phyloP scores from a whole-genome alignment of 1,140 invertebrate species.

The Conus ventricosus region DNA sequence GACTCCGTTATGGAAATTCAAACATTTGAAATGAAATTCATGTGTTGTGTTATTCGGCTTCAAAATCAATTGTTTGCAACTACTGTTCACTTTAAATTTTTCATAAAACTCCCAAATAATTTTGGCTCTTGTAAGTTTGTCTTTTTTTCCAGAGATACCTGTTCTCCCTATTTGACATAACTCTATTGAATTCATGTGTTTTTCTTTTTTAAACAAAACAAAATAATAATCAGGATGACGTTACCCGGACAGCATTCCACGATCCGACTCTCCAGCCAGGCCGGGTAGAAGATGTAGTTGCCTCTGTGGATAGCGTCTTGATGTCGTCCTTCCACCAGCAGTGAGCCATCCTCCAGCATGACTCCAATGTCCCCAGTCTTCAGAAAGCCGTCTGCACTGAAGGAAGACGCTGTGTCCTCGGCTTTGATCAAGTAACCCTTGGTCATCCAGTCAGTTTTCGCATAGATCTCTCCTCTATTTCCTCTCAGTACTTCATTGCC shows the following conservation, averaged over 20 bases:
- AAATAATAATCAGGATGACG: too few relatives aligned
- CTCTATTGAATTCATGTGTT: too few relatives aligned
- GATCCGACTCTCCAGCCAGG: constrained; percentile 19
- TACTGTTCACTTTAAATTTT: too few relatives aligned
- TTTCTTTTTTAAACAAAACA: too few relatives aligned
- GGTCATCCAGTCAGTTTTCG: not conserved
- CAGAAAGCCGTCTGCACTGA: constrained; percentile 25
- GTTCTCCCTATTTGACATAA: too few relatives aligned
- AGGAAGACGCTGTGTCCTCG: constrained; percentile 21
- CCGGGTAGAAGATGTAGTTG: constrained; percentile 27
- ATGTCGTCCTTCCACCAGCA: constrained; percentile 8
- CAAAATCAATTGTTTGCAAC: too few relatives aligned
- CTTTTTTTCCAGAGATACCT: too few relatives aligned
- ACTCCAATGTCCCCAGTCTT: constrained; percentile 22
- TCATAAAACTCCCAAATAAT: too few relatives aligned
- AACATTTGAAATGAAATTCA: too few relatives aligned
- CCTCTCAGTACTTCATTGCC: not conserved
- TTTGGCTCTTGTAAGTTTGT: too few relatives aligned
- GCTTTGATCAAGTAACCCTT: not conserved
- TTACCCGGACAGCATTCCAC: not conserved
- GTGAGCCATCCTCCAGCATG: not conserved
- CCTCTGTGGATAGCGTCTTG: constrained; percentile 9
- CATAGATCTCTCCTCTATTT: not conserved
- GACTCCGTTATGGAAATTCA: too few relatives aligned
- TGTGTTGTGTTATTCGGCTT: too few relatives aligned